Conservation (phyloP, 1,140 invertebrate genomes). For the Bombus terrestris region DNA sequence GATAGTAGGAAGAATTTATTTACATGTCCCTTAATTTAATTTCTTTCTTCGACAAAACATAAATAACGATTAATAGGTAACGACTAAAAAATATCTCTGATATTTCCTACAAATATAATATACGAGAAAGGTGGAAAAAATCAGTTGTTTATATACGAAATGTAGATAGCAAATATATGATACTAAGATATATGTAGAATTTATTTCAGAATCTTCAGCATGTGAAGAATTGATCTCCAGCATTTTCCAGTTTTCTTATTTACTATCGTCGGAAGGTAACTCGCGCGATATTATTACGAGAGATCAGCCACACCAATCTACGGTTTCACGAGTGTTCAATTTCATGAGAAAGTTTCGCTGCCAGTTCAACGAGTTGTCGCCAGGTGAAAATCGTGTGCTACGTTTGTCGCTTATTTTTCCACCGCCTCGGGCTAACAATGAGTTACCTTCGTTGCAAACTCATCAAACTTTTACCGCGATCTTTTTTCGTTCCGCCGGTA, state of each 20-base stretch:
- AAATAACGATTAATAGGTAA: no score
- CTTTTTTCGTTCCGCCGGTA: background rate
- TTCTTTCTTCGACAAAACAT: no score
- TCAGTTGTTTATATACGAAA: no score
- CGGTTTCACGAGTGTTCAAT: background rate
- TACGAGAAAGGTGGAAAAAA: no score
- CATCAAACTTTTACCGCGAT: slow-evolving; percentile 3
- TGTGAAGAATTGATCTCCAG: background rate
- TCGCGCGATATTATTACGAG: background rate
- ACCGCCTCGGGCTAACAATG: background rate
- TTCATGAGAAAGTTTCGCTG: background rate
- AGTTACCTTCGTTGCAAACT: background rate
- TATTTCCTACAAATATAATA: no score
- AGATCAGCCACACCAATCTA: background rate
- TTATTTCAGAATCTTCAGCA: background rate
- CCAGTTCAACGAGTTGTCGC: background rate
- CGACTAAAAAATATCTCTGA: no score
- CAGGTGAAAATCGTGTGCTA: background rate
- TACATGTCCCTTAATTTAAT: no score
- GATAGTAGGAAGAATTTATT: no score
- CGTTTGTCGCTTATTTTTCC: slow-evolving; percentile 14
- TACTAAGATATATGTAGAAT: no score
- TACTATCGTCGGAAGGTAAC: background rate
- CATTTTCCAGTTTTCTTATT: background rate
- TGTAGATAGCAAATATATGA: no score